Conservation (phyloP, 2,888 invertebrate species). For the Pristionchus japonicus region DNA sequence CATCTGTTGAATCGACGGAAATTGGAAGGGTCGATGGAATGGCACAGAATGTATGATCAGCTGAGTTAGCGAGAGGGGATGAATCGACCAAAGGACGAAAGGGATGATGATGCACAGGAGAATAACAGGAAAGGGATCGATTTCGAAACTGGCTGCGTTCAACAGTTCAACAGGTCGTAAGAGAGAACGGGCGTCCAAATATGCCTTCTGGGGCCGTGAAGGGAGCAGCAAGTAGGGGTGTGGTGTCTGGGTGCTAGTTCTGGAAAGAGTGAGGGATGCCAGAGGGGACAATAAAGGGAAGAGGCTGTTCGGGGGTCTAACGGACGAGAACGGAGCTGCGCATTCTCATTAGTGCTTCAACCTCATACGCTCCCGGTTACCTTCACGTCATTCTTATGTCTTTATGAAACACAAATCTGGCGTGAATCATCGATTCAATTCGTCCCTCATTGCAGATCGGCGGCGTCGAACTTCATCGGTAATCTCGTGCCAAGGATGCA, state of each 20-base stretch:
- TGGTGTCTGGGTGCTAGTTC: neutral
- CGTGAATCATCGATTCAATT: too few species aligned
- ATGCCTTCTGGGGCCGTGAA: too few species aligned
- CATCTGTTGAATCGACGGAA: neutral
- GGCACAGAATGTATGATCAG: slow-evolving; percentile 30
- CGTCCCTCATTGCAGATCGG: slow-evolving; percentile 50
- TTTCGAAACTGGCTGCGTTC: neutral
- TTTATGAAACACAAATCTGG: too few species aligned
- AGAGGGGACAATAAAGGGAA: neutral
- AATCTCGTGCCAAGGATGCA: slow-evolving; percentile 69
- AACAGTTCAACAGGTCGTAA: neutral
- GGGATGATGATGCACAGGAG: neutral
- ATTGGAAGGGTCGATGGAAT: neutral
- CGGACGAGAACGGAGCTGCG: neutral
- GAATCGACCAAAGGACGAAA: slow-evolving; percentile 5
- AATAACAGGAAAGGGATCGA: neutral
- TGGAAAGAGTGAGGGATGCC: neutral
- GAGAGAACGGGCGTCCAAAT: neutral
- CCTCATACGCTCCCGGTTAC: too few species aligned
- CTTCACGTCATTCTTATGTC: too few species aligned
- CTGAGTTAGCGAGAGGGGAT: slow-evolving; percentile 12
- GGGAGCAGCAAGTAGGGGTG: neutral
- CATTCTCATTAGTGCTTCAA: neutral
- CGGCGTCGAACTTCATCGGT: slow-evolving; percentile 63
- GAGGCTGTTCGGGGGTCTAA: neutral